These are phyloP conservation scores for Ostrea denselamellosa DNA, from an alignment of 1,140 invertebrate species.

Conservation along the genomic window DNA sequence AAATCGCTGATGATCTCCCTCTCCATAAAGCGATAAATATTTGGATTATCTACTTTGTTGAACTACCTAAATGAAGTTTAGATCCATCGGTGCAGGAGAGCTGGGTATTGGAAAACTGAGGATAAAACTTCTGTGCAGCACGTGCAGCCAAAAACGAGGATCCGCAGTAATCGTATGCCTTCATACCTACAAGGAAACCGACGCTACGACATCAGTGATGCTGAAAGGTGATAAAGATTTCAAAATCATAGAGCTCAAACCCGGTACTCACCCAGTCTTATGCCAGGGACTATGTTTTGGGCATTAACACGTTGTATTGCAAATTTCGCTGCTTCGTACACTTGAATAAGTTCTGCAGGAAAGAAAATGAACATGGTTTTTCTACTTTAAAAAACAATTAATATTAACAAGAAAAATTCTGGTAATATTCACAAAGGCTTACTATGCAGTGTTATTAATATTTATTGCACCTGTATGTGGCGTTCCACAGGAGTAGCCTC, in stretches of 20 bases:
- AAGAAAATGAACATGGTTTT: background rate
- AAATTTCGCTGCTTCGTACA: conserved; percentile 79
- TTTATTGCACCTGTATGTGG: conserved; percentile 57
- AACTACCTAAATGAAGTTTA: conserved; percentile 45
- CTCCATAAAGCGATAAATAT: too few relatives aligned
- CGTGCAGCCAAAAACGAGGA: conserved; percentile 45
- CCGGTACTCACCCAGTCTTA: conserved; percentile 63
- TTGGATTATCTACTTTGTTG: too few relatives aligned
- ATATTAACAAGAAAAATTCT: too few relatives aligned
- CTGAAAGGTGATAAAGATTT: background rate
- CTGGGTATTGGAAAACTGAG: conserved; percentile 51
- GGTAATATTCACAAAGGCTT: background rate
- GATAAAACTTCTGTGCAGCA: conserved; percentile 60
- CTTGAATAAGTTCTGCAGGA: conserved; percentile 72
- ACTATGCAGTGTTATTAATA: background rate
- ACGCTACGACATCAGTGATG: background rate
- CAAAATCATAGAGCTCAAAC: background rate
- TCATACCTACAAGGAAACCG: conserved; percentile 60
- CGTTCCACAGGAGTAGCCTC: conserved; percentile 61
- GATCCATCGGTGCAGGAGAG: conserved; percentile 20
- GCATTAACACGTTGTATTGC: conserved; percentile 76
- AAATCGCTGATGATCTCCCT: too few relatives aligned
- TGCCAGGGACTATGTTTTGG: conserved; percentile 53
- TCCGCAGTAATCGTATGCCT: conserved; percentile 63
- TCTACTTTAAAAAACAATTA: background rate